phyloP scores from a whole-genome alignment of 2,113 vertebrate species.

The Oriolus oriolus region DNA sequence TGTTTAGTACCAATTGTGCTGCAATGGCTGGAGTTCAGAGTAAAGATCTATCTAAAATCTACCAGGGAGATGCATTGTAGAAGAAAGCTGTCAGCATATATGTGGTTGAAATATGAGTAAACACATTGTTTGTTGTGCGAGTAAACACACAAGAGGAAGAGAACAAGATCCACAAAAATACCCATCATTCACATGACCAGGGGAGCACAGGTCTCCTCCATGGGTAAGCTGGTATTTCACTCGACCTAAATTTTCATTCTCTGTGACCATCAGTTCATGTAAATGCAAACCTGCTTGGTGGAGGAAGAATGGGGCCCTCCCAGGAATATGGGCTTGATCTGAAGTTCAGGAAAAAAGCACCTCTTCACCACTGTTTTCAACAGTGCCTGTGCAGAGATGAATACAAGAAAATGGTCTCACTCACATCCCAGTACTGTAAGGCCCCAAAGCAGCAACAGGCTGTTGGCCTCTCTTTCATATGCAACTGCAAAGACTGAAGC shows the following conservation, averaged over 20 bases:
- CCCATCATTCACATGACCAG: fast-evolving
- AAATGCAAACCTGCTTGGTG: background rate
- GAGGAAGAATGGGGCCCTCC: background rate
- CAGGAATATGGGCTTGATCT: background rate
- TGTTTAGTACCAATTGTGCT: background rate
- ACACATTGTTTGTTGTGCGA: background rate
- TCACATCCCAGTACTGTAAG: background rate
- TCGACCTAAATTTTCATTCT: background rate
- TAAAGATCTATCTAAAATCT: background rate
- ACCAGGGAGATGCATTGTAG: background rate
- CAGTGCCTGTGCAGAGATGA: background rate
- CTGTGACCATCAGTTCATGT: background rate
- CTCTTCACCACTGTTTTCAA: background rate
- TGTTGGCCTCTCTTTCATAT: background rate
- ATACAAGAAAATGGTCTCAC: background rate
- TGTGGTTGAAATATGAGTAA: background rate
- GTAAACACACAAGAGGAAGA: background rate
- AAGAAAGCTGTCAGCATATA: background rate
- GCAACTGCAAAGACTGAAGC: background rate
- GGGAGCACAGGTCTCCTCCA: fast-evolving
- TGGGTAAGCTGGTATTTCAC: background rate
- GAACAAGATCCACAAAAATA: background rate
- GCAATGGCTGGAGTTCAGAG: background rate
- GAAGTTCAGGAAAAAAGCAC: background rate
- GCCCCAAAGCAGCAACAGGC: fast-evolving